Percentiles rank a stretch among this genome's conserved stretches.
Evolutionary conservation across 2,797 vertebrate species (phyloP).

Genomic region (Acanthis flammea): DNA sequence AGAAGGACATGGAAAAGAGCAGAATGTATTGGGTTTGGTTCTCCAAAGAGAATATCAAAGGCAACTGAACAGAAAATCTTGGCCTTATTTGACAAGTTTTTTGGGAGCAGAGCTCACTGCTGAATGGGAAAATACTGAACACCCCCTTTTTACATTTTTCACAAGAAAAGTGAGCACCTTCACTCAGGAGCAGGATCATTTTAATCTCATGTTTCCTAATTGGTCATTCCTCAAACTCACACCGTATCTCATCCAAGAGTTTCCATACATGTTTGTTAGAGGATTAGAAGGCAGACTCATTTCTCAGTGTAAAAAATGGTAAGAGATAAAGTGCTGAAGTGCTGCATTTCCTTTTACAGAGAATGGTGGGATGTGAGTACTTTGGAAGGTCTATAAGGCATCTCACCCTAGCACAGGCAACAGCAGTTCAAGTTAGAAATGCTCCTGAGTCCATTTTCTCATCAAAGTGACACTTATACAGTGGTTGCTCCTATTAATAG

Average conservation of each 20-base stretch:
- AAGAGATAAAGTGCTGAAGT: neutral
- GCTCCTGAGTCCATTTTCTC: neutral
- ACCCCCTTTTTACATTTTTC: rapidly evolving
- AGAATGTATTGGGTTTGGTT: neutral
- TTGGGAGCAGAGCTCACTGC: neutral
- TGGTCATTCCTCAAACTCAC: neutral
- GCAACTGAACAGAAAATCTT: neutral
- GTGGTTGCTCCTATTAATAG: neutral
- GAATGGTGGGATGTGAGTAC: neutral
- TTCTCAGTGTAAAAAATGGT: neutral
- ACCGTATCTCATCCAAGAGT: neutral
- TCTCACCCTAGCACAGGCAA: neutral
- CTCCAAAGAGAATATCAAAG: neutral
- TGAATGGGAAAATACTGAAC: neutral
- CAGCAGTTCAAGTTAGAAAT: neutral
- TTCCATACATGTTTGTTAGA: neutral
- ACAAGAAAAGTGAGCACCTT: neutral
- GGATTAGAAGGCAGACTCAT: neutral
- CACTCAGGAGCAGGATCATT: neutral
- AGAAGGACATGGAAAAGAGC: neutral
- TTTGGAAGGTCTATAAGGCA: neutral
- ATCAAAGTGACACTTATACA: neutral
- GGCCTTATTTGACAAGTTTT: neutral
- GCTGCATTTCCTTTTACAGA: neutral
- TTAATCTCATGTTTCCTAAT: neutral